These are phyloP conservation scores for Mesocricetus auratus DNA, from an alignment of 2,113 vertebrate species.

Conservation along the genomic window DNA sequence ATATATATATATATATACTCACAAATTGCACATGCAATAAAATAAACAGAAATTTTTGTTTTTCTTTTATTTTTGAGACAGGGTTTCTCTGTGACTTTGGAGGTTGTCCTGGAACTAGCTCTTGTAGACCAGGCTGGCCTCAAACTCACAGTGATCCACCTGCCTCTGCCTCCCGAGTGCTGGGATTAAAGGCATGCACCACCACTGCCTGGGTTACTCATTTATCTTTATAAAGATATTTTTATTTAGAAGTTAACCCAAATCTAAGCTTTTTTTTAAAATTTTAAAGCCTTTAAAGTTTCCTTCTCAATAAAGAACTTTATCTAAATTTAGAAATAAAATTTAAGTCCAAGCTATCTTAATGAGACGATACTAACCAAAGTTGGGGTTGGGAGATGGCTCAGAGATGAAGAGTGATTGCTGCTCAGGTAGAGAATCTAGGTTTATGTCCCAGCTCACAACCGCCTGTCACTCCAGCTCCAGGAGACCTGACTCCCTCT, in stretches of 20 bases:
- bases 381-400: background rate
- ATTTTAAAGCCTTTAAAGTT: background rate
- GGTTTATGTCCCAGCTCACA: background rate
- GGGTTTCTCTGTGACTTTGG: too few relatives aligned
- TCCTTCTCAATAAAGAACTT: background rate
- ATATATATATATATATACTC: background rate
- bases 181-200: too few relatives aligned
- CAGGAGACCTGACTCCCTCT: background rate
- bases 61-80: too few relatives aligned
- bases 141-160: too few relatives aligned
- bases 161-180: too few relatives aligned
- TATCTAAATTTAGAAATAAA: background rate
- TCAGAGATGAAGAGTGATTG: background rate
- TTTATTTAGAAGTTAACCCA: background rate
- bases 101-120: too few relatives aligned
- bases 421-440: accelerated
- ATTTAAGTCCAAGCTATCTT: background rate
- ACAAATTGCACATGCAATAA: background rate
- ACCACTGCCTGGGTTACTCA: too few relatives aligned
- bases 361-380: background rate
- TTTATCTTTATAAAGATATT: background rate
- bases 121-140: too few relatives aligned
- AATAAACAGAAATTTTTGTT: too few relatives aligned
- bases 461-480: background rate
- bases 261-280: background rate